phyloP scores from a whole-genome alignment of 2,113 vertebrate species.

The Platycercus adscitus region DNA sequence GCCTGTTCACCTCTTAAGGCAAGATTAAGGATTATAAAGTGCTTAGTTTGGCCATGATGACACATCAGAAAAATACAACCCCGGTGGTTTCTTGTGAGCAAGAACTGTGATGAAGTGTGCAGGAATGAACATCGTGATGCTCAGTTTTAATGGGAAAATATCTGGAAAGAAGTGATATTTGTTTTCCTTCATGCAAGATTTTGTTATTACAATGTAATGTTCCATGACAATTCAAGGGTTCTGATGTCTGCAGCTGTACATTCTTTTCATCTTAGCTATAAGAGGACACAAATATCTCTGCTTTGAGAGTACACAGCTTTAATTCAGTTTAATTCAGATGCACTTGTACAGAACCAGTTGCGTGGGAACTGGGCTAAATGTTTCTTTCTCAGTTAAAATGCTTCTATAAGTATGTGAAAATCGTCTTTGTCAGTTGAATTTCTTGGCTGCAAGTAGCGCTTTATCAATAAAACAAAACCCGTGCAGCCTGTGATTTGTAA shows the following conservation, averaged over 20 bases:
- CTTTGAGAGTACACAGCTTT: not conserved
- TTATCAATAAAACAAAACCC: not conserved
- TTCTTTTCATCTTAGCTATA: not conserved
- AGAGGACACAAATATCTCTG: not conserved
- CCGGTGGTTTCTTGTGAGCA: not conserved
- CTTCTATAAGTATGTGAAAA: not conserved
- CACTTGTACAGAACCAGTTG: not conserved
- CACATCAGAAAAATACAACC: not conserved
- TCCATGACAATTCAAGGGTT: not conserved
- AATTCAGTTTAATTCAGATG: not conserved
- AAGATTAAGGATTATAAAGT: not conserved
- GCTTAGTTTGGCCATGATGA: not conserved
- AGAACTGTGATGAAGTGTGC: not conserved
- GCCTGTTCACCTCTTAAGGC: not conserved
- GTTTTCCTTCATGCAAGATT: not conserved
- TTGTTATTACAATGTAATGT: not conserved
- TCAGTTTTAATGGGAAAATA: not conserved
- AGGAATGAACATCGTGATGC: not conserved
- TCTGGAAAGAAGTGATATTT: not conserved
- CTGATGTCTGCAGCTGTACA: not conserved
- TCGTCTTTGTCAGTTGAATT: not conserved
- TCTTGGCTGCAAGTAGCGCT: constrained; percentile 21
- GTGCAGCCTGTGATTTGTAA: not conserved
- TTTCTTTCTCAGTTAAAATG: not conserved
- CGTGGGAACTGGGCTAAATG: not conserved